A percentile compares a stretch with the other conserved stretches of the same genome.
phyloP scores from a whole-genome alignment of 2,888 invertebrate genomes.

The Pterobdella sp. region DNA sequence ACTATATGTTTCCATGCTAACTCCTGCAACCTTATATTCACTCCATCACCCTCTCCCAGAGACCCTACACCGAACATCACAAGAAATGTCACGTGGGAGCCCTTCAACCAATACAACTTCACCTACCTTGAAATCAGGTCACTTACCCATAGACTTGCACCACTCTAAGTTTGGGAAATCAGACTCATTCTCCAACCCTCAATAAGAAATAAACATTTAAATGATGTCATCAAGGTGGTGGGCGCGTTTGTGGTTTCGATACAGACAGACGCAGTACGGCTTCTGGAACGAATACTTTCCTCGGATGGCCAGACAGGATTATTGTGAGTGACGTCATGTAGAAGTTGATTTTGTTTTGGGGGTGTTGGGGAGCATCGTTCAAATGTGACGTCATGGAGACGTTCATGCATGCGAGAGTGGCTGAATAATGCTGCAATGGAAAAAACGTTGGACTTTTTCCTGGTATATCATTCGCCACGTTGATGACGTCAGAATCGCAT shows the following conservation, averaged over 20 bases:
- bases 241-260: conserved; percentile 43
- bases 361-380: too few species aligned
- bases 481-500: too few species aligned
- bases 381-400: too few species aligned
- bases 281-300: conserved; percentile 50
- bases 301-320: conserved; percentile 40
- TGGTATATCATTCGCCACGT: too few species aligned
- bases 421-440: too few species aligned
- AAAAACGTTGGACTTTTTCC: too few species aligned
- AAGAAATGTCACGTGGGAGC: conserved; percentile 46
- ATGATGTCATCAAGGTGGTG: conserved; percentile 38
- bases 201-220: background rate
- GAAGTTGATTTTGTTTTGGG: too few species aligned
- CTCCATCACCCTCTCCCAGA: conserved; percentile 35
- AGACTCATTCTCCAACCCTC: background rate
- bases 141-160: background rate
- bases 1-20: background rate
- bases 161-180: too few species aligned
- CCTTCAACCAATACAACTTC: conserved; percentile 47
- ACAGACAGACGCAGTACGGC: conserved; percentile 45
- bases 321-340: conserved; percentile 36
- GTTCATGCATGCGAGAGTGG: too few species aligned
- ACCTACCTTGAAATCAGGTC: conserved; percentile 44
- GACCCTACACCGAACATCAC: conserved; percentile 46
- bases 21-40: background rate